Base-by-base conservation (phyloP, 1,140 invertebrate genomes). In the Solenopsis fugax region DNA sequence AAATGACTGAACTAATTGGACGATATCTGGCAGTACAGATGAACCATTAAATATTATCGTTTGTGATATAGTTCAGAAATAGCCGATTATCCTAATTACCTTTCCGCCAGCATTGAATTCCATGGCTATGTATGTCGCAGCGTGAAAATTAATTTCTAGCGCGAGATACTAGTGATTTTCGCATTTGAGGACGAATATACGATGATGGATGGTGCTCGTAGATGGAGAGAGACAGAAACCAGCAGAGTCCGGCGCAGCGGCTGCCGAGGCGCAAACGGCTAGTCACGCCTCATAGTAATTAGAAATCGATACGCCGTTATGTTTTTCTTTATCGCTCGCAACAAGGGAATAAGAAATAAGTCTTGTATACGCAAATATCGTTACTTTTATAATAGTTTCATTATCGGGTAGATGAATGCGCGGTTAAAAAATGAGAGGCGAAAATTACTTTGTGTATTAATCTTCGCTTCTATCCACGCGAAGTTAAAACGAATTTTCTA, bases 301-400 rank as follows among this genome's bases (percentile, higher is more conserved):
- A 86, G 76, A 89, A 89, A 89, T 89, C 87, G 82, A 89, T 89
- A 86, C 16, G 21, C 29, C 21, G 16, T 72, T 71, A 58, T 73
- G 64, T 62, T 88, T 80, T 67, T 71, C 65, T 56, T 77, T 16
- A n/a, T 67, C 37, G 50, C 50, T 52, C 18, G 18, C 45, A 56
- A 67, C 37, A 24, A 75, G 29, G 69, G 60, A 60, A 87, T 82
- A 58, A 72, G 69, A 52, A 86, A 80, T 45, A 54, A 56, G 7
- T 34, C 52, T 5, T 24, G 65, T 50, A 3, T 81, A 67, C 6
- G 37, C 5, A 73, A 75, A 82, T 58, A 34, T 18, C 48, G 24
- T 58, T 37, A 56, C 29, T 72, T 72, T 24, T 54, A 29, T 12
- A 65, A 56, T 45, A 45, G 7, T 34, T 81, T 10, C 10, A 24